Percentiles rank a stretch among this genome's conserved stretches.
Evolutionary conservation across 2,888 invertebrate genomes (phyloP).

Genomic region (Timandra comae): DNA sequence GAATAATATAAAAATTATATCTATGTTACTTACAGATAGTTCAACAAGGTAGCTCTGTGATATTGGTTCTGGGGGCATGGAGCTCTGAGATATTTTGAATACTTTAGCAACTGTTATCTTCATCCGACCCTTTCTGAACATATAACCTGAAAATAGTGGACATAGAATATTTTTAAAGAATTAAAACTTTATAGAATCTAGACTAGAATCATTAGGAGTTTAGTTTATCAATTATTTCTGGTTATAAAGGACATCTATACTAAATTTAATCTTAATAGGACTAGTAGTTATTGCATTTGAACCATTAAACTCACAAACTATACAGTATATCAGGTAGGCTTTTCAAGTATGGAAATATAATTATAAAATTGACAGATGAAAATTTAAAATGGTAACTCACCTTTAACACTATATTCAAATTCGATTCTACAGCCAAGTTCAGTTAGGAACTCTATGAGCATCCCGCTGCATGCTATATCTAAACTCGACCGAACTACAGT

Average conservation of each 20-base stretch:
- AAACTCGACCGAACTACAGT: constrained; percentile 94
- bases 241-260: no score
- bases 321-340: no score
- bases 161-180: no score
- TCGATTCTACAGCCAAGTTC: constrained; percentile 94
- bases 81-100: constrained; percentile 84
- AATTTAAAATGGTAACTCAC: no score
- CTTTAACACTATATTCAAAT: constrained; percentile 95
- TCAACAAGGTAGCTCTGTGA: constrained; percentile 96
- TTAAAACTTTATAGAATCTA: no score
- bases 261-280: no score
- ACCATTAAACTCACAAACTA: no score
- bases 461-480: constrained; percentile 93
- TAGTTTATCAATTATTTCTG: no score
- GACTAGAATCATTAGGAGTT: no score
- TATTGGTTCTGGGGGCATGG: constrained; percentile 88
- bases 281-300: no score
- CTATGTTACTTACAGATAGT: constrained; percentile 79
- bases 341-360: no score
- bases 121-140: constrained; percentile 98
- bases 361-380: neutral
- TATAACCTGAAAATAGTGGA: constrained; percentile 83
- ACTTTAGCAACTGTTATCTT: constrained; percentile 97
- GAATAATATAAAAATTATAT: constrained; percentile 2
- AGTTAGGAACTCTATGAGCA: constrained; percentile 92